A percentile compares a stretch with the other conserved stretches of the same genome.
Evolutionary conservation across 2,888 invertebrate species (phyloP).

Genomic region (Drosophila falleni): DNA sequence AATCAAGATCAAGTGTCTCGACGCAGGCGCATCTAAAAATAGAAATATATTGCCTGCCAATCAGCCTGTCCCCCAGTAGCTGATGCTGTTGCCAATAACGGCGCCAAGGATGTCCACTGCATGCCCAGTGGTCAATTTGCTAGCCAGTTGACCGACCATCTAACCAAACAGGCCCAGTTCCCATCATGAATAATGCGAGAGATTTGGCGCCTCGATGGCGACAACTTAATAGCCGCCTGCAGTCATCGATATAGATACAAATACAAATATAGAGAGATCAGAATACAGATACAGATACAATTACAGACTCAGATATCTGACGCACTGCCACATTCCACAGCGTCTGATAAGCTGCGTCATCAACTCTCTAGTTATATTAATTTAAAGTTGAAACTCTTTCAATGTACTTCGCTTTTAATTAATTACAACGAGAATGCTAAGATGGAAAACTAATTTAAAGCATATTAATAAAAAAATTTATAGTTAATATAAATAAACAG

Average conservation of each 20-base stretch:
- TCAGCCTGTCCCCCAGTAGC: slow-evolving; percentile 43
- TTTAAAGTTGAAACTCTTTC: neutral
- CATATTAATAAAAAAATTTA: too few relatives aligned
- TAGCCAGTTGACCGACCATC: slow-evolving; percentile 32
- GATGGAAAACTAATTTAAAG: too few relatives aligned
- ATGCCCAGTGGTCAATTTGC: slow-evolving; percentile 61
- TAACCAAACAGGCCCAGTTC: slow-evolving; percentile 56
- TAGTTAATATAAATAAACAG: too few relatives aligned
- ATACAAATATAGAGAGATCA: slow-evolving; percentile 11
- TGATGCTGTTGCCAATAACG: slow-evolving; percentile 66
- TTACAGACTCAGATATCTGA: slow-evolving; percentile 7
- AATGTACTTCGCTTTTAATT: too few relatives aligned
- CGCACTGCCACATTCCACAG: neutral
- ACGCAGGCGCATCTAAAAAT: slow-evolving; percentile 69
- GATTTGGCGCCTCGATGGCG: slow-evolving; percentile 75
- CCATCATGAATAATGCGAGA: slow-evolving; percentile 76
- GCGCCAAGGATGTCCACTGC: slow-evolving; percentile 75
- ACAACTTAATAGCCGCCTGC: slow-evolving; percentile 77
- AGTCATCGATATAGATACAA: slow-evolving; percentile 59
- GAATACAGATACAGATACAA: neutral
- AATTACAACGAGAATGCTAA: too few relatives aligned
- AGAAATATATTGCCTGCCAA: slow-evolving; percentile 64
- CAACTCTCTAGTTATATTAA: slow-evolving; percentile 5
- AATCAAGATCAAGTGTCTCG: slow-evolving; percentile 75
- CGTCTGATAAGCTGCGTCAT: slow-evolving; percentile 56